A percentile compares a stretch with the other conserved stretches of the same genome.
These are phyloP conservation scores for Pediacus dermestoides DNA, from an alignment of 2,888 invertebrate genomes.

Conservation along the genomic window DNA sequence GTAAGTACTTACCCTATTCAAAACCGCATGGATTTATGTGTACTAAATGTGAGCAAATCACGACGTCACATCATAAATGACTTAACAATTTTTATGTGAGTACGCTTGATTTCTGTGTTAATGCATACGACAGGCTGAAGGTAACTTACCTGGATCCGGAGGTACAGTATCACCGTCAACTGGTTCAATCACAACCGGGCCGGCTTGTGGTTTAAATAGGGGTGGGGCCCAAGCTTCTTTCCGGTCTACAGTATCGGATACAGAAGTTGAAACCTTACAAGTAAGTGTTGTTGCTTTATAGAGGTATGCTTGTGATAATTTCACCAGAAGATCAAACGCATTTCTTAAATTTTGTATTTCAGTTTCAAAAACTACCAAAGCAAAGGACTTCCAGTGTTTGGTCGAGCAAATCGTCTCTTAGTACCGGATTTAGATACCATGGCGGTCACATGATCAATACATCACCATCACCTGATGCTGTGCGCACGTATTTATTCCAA, in stretches of 20 bases:
- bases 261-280: conserved; percentile 86
- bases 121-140: conserved; percentile 53
- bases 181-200: conserved; percentile 75
- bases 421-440: conserved; percentile 82
- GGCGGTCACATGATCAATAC: conserved; percentile 82
- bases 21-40: conserved; percentile 5
- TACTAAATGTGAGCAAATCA: conserved; percentile 3
- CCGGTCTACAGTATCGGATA: conserved; percentile 91
- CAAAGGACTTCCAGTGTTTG: conserved; percentile 84
- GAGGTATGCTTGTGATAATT: conserved; percentile 4
- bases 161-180: conserved; percentile 58
- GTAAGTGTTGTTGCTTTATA: conserved; percentile 57
- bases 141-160: conserved; percentile 66
- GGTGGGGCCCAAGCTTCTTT: conserved; percentile 70
- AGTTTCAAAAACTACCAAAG: conserved; percentile 71
- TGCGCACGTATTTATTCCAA: conserved; percentile 89
- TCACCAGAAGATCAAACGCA: conserved; percentile 1
- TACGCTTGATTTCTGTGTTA: conserved; percentile 42
- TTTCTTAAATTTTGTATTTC: conserved; percentile 20
- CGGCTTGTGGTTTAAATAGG: conserved; percentile 68
- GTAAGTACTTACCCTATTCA: conserved; percentile 57
- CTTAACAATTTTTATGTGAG: not conserved
- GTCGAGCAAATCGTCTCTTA: conserved; percentile 87
- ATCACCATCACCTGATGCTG: conserved; percentile 85
- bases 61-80: not conserved